These are phyloP conservation scores for Rhizoglyphus robini DNA, from an alignment of 1,140 invertebrate species.

Conservation along the genomic window DNA sequence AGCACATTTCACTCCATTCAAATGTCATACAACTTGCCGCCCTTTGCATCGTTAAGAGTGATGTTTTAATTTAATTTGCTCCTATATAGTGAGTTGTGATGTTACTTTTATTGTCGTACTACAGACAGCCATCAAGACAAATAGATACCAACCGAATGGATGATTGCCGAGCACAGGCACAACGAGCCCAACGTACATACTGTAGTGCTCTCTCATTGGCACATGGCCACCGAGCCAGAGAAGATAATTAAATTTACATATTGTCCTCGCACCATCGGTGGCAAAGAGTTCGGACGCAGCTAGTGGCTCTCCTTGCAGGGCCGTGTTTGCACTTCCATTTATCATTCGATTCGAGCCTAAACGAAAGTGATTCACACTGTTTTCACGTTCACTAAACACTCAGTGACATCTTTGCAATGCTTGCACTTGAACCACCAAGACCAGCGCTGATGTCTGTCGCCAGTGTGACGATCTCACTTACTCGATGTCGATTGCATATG, in stretches of 20 bases:
- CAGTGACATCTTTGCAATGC: too few species aligned
- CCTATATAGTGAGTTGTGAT: neutral
- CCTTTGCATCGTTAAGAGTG: neutral
- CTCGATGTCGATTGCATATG: too few species aligned
- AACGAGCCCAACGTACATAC: neutral
- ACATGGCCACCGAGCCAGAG: neutral
- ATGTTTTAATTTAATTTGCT: slow-evolving; percentile 13
- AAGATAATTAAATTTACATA: neutral
- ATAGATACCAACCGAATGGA: too few species aligned
- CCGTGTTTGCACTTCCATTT: neutral
- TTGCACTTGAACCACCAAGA: too few species aligned
- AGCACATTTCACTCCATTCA: slow-evolving; percentile 11
- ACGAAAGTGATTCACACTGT: neutral
- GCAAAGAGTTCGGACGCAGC: neutral
- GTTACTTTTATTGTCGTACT: too few species aligned
- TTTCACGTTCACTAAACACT: too few species aligned
- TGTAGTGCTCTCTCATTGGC: neutral
- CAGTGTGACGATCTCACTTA: too few species aligned
- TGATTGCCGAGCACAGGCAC: too few species aligned
- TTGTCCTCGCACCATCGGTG: neutral
- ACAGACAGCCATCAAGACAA: too few species aligned
- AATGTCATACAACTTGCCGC: slow-evolving; percentile 8
- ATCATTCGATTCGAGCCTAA: neutral
- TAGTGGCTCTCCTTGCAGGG: too few species aligned
- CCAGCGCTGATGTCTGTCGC: too few species aligned